phyloP scores from a whole-genome alignment of 2,888 invertebrate genomes.

The Galerucella calmariensis region DNA sequence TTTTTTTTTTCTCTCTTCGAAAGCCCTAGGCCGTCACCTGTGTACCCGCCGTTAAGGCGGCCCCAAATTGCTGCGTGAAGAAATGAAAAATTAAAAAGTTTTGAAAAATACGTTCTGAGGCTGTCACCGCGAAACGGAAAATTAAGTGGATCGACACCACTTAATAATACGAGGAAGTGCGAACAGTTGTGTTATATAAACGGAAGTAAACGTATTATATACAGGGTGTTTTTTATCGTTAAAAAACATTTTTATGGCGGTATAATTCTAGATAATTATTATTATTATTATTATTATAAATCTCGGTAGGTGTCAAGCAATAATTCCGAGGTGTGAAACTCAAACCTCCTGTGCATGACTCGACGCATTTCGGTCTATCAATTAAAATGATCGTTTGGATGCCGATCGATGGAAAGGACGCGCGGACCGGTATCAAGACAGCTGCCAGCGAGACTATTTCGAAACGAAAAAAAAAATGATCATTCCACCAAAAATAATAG shows the following conservation, averaged over 20 bases:
- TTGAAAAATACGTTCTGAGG: constrained; percentile 23
- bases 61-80: constrained; percentile 11
- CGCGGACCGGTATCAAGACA: constrained; percentile 45
- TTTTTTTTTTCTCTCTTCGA: background rate
- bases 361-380: constrained; percentile 61
- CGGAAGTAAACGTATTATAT: background rate
- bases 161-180: constrained; percentile 22
- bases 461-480: background rate
- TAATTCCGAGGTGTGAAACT: constrained; percentile 59
- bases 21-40: constrained; percentile 36
- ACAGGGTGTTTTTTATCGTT: background rate
- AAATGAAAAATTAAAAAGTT: constrained; percentile 22
- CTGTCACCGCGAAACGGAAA: constrained; percentile 28
- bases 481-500: background rate
- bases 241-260: no score
- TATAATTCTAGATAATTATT: no score
- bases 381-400: constrained; percentile 59
- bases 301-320: constrained; percentile 19
- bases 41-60: constrained; percentile 23
- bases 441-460: constrained; percentile 52
- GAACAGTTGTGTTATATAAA: constrained; percentile 19
- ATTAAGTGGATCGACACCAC: constrained; percentile 20
- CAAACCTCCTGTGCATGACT: constrained; percentile 62
- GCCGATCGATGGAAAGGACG: constrained; percentile 38
- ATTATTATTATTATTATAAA: constrained; percentile 21